Conservation (phyloP, 2,797 vertebrate genomes). For the Ceryle rudis region DNA sequence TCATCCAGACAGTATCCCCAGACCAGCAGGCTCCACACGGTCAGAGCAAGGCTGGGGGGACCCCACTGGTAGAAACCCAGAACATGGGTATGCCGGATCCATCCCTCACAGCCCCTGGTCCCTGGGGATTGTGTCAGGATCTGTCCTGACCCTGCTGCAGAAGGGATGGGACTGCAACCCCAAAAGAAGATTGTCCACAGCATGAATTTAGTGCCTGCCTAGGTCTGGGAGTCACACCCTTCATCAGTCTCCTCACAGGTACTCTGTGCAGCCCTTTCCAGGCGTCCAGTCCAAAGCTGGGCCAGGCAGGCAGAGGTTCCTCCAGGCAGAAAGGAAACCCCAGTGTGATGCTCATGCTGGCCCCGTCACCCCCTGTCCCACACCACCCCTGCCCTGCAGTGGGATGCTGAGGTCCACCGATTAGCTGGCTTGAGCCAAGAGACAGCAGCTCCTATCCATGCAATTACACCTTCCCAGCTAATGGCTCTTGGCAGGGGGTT, state of each 20-base stretch:
- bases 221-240: too few relatives aligned
- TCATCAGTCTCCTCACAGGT: background rate
- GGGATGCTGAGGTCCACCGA: rapidly evolving
- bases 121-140: rapidly evolving
- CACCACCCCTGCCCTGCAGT: background rate
- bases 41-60: background rate
- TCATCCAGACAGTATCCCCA: background rate
- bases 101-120: rapidly evolving
- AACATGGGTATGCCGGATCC: rapidly evolving
- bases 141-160: rapidly evolving
- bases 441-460: background rate
- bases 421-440: background rate
- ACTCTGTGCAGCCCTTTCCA: background rate
- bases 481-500: background rate
- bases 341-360: rapidly evolving
- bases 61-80: rapidly evolving
- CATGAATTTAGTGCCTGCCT: background rate
- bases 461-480: background rate
- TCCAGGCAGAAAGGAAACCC: background rate
- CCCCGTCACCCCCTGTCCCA: rapidly evolving
- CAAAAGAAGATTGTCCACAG: background rate
- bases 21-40: rapidly evolving
- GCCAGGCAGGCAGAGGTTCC: background rate
- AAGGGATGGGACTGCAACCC: background rate
- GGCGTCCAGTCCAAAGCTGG: background rate